phyloP scores from a whole-genome alignment of 2,797 vertebrate species.

The Trichosurus vulpecula region DNA sequence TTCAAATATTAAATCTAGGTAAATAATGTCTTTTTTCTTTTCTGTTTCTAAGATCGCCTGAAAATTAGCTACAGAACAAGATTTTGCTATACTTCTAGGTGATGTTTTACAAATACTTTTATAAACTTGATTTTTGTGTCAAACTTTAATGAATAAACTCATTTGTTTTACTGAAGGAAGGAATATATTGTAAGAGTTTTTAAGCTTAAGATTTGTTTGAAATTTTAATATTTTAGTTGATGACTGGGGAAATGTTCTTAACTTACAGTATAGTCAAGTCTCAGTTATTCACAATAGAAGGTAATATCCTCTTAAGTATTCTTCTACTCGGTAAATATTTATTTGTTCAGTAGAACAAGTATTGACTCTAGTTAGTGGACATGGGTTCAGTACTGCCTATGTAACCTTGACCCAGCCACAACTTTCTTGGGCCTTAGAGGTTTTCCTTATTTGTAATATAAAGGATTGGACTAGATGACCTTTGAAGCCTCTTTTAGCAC shows the following conservation, averaged over 20 bases:
- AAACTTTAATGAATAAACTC: slow-evolving; percentile 14
- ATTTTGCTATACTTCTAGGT: slow-evolving; percentile 77
- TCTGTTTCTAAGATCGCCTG: slow-evolving; percentile 79
- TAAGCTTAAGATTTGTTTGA: slow-evolving; percentile 8
- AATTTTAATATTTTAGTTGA: not conserved
- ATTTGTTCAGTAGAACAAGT: not conserved
- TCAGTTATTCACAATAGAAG: not conserved
- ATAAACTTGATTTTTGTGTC: slow-evolving; percentile 33
- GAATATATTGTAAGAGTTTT: not conserved
- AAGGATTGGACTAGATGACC: not conserved
- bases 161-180: slow-evolving; percentile 41
- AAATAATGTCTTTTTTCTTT: slow-evolving; percentile 47
- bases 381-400: not conserved
- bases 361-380: not conserved
- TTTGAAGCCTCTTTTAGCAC: not conserved
- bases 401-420: not conserved
- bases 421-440: not conserved
- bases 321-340: not conserved
- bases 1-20: slow-evolving; percentile 7
- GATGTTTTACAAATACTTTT: slow-evolving; percentile 58
- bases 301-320: not conserved
- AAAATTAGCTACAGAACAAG: slow-evolving; percentile 84
- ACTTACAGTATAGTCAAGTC: not conserved
- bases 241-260: not conserved
- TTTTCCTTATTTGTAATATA: not conserved